phyloP scores from a whole-genome alignment of 2,113 vertebrate species.

The Scartelaos histophorus region DNA sequence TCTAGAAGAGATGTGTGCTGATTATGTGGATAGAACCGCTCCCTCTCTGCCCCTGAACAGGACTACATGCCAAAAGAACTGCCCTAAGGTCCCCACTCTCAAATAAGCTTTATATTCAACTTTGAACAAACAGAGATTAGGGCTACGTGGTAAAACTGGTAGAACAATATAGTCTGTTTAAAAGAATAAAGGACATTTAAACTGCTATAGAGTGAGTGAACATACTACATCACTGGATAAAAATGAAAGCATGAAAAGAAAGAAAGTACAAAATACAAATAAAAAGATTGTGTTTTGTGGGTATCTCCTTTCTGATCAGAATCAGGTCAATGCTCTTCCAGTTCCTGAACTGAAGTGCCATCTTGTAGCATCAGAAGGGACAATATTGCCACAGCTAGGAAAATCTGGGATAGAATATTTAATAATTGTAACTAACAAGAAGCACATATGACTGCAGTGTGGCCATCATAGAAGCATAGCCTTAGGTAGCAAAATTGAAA shows the following conservation, averaged over 20 bases:
- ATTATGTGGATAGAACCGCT: slow-evolving; percentile 69
- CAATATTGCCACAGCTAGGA: no score
- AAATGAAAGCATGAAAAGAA: not conserved
- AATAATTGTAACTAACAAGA: no score
- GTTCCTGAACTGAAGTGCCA: not conserved
- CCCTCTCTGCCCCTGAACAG: slow-evolving; percentile 61
- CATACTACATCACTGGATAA: not conserved
- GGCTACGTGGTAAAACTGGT: not conserved
- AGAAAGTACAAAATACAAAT: not conserved
- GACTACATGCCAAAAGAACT: slow-evolving; percentile 56
- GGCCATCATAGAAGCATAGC: no score
- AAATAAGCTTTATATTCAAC: slow-evolving; percentile 54
- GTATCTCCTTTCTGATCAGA: no score
- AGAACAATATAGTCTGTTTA: not conserved
- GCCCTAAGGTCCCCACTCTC: slow-evolving; percentile 51
- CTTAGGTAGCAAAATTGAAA: no score
- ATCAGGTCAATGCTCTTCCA: not conserved
- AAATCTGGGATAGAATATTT: no score
- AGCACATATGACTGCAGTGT: no score
- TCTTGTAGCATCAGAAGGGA: not conserved
- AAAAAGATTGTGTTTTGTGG: no score
- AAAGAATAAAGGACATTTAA: not conserved
- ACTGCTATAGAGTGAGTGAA: not conserved
- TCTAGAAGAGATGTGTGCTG: slow-evolving; percentile 66
- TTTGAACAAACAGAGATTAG: not conserved